These are phyloP conservation scores for Geotrypetes seraphini DNA, from an alignment of 2,797 vertebrate species.

Conservation along the genomic window DNA sequence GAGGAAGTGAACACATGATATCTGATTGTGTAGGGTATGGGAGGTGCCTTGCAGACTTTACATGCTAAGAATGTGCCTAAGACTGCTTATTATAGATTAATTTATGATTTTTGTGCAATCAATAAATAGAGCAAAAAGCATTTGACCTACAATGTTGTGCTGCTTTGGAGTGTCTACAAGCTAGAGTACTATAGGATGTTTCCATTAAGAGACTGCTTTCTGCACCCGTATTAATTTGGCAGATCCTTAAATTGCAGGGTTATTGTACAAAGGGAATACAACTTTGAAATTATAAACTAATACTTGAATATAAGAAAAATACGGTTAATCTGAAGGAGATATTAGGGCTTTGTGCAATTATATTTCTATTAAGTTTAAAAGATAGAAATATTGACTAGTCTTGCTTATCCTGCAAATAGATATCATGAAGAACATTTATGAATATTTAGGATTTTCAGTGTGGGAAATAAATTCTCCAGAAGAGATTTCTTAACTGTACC, in stretches of 20 bases:
- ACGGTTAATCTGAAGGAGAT: conserved; percentile 31
- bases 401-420: conserved; percentile 35
- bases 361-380: conserved; percentile 31
- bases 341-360: conserved; percentile 58
- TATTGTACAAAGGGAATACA: conserved; percentile 33
- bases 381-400: conserved; percentile 32
- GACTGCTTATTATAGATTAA: conserved; percentile 51
- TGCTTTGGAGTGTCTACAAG: conserved; percentile 22
- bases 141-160: too few species aligned
- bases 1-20: conserved; percentile 24
- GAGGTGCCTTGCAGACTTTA: conserved; percentile 60
- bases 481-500: conserved; percentile 32
- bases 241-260: conserved; percentile 25
- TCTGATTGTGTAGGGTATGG: conserved; percentile 41
- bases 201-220: conserved; percentile 14
- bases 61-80: conserved; percentile 55
- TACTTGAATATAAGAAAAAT: conserved; percentile 52
- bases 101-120: too few species aligned
- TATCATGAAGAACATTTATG: conserved; percentile 34
- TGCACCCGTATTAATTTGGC: conserved; percentile 33
- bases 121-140: too few species aligned
- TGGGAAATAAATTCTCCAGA: conserved; percentile 26
- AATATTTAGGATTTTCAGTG: conserved; percentile 39
- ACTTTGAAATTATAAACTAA: conserved; percentile 45
- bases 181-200: conserved; percentile 29